phyloP scores from a whole-genome alignment of 2,888 invertebrate genomes.

The Rhagonycha fulva region DNA sequence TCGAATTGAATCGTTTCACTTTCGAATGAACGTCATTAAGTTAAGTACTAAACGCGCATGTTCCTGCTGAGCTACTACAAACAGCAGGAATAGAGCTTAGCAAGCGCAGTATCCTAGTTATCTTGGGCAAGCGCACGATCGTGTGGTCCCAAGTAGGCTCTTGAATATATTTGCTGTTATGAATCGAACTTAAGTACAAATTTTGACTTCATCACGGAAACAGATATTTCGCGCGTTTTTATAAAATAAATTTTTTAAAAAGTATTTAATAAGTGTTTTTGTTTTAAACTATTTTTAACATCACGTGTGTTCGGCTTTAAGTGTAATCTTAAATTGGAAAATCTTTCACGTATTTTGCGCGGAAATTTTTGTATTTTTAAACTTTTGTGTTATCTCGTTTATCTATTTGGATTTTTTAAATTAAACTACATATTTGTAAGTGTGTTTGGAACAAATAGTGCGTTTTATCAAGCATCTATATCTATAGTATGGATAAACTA shows the following conservation, averaged over 20 bases:
- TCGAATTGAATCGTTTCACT: conserved; percentile 54
- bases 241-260: background rate
- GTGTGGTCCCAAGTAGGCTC: conserved; percentile 54
- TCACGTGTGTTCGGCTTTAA: conserved; percentile 13
- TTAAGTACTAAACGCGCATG: conserved; percentile 46
- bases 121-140: conserved; percentile 56
- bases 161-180: conserved; percentile 28
- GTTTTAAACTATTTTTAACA: conserved; percentile 5
- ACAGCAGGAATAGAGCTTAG: conserved; percentile 49
- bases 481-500: background rate
- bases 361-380: conserved; percentile 2
- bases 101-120: conserved; percentile 52
- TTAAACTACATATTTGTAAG: background rate
- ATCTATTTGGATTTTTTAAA: background rate
- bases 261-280: background rate
- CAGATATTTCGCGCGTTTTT: background rate
- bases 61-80: conserved; percentile 48
- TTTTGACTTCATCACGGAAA: background rate
- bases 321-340: conserved; percentile 8
- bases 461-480: background rate
- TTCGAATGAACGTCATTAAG: conserved; percentile 55
- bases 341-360: conserved; percentile 3
- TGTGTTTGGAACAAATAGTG: background rate
- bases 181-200: conserved; percentile 5
- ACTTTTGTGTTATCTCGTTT: background rate